Conservation (phyloP, 2,113 vertebrate species). For the Irena cyanogastra region DNA sequence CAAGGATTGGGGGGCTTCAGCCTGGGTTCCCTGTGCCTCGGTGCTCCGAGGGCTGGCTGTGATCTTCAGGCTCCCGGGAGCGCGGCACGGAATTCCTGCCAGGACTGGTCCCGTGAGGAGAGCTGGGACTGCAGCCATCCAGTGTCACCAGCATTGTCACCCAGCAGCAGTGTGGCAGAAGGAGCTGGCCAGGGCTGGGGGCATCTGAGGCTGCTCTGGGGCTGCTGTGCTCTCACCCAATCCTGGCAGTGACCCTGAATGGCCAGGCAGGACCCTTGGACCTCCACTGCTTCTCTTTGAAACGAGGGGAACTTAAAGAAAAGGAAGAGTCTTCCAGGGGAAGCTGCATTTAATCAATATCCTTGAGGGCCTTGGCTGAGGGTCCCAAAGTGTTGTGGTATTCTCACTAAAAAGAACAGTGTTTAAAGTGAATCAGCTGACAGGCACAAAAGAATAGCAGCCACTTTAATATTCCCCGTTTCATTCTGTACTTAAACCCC, state of each 20-base stretch:
- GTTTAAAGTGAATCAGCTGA: background rate
- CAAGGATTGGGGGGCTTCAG: background rate
- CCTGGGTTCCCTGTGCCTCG: background rate
- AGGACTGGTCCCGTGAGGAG: accelerated
- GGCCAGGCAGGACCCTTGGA: background rate
- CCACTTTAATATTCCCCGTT: background rate
- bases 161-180: background rate
- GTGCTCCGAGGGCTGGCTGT: background rate
- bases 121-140: background rate
- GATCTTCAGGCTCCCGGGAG: background rate
- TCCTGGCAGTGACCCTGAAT: background rate
- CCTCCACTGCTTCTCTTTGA: background rate
- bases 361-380: conserved; percentile 10
- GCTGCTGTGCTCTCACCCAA: accelerated
- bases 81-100: accelerated
- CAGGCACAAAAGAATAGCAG: background rate
- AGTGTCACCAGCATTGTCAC: background rate
- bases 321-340: background rate
- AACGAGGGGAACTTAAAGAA: background rate
- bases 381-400: background rate
- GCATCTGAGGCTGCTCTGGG: accelerated
- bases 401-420: background rate
- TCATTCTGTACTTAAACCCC: background rate
- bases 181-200: background rate
- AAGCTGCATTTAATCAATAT: background rate